phyloP scores from a whole-genome alignment of 2,113 vertebrate species.

The Percopsis transmontana region DNA sequence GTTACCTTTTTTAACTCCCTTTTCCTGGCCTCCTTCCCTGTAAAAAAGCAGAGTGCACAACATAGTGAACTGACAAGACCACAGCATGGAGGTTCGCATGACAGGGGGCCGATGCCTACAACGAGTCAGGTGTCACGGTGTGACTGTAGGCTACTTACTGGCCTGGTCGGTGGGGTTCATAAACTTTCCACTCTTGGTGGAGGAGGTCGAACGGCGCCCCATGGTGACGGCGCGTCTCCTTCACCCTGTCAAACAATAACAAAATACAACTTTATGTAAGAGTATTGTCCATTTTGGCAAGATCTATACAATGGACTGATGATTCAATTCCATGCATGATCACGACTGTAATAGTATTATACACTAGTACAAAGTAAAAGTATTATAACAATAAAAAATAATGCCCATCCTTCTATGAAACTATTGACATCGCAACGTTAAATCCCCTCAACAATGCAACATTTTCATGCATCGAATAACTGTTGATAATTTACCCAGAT shows the following conservation, averaged over 20 bases:
- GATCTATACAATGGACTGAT: too few relatives aligned
- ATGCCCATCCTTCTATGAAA: too few relatives aligned
- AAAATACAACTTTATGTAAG: too few relatives aligned
- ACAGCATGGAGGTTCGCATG: background rate
- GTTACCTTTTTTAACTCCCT: constrained; percentile 97
- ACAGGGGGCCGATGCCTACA: background rate
- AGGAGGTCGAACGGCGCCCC: constrained; percentile 97
- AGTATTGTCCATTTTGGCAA: too few relatives aligned
- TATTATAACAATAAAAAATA: too few relatives aligned
- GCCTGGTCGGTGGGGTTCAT: constrained; percentile 99
- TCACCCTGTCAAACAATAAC: constrained; percentile 41
- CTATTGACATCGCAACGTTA: too few relatives aligned
- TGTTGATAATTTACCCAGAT: too few relatives aligned
- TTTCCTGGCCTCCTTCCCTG: constrained; percentile 98
- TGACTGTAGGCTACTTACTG: constrained; percentile 82
- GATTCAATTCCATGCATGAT: too few relatives aligned
- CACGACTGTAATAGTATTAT: too few relatives aligned
- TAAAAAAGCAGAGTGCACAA: background rate
- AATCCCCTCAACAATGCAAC: background rate
- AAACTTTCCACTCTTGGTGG: constrained; percentile 99
- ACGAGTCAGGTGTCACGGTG: background rate
- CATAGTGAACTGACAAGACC: constrained; percentile 5
- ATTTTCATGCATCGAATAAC: too few relatives aligned
- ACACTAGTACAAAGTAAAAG: too few relatives aligned
- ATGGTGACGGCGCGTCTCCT: constrained; percentile 75